Evolutionary conservation across 2,797 vertebrate genomes (phyloP).

Genomic region (Dryobates pubescens): DNA sequence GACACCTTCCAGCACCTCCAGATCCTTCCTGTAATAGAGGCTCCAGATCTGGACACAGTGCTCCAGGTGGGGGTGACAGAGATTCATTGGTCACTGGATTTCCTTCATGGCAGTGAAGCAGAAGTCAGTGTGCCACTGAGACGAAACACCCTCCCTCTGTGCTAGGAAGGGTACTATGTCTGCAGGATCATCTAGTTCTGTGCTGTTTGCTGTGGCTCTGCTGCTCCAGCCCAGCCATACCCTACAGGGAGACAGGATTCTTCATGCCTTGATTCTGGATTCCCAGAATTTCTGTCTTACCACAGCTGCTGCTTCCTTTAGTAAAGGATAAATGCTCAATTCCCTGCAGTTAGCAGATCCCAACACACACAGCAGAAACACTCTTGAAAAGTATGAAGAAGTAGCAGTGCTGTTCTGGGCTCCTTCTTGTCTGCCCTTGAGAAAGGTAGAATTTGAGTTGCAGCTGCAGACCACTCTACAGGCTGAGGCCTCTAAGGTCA

Average conservation of each 20-base stretch:
- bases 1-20: too few species aligned
- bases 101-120: slow-evolving; percentile 1
- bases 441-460: background rate
- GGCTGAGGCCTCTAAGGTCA: background rate
- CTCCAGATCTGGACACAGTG: too few species aligned
- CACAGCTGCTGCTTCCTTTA: background rate
- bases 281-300: background rate
- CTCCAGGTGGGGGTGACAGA: background rate
- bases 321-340: background rate
- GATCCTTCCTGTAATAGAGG: too few species aligned
- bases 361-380: background rate
- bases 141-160: background rate
- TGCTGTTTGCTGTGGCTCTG: background rate
- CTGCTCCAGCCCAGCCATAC: background rate
- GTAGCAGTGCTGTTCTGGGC: background rate
- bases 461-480: background rate
- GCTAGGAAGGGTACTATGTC: background rate
- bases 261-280: background rate
- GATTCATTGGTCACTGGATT: slow-evolving; percentile 1
- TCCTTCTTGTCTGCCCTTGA: background rate
- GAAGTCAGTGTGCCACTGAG: background rate
- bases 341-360: background rate
- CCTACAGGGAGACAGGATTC: background rate
- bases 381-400: background rate
- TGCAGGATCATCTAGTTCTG: background rate